Base-by-base conservation (phyloP, 1,140 invertebrate species). In the Heterodera carotae region DNA sequence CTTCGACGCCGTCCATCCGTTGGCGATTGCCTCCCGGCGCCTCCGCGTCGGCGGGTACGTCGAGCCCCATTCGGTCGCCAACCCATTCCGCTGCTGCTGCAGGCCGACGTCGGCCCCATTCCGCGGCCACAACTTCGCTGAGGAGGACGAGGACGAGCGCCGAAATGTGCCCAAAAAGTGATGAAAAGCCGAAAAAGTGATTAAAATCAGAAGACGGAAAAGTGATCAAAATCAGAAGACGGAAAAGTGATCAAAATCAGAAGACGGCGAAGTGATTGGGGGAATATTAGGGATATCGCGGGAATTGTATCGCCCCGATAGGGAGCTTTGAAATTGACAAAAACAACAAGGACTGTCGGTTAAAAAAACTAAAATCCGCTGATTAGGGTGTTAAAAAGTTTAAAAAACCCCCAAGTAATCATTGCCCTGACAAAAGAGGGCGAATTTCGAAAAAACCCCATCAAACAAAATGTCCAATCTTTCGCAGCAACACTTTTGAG, bases 1-100 rank as follows among this genome's bases (percentile, higher is more conserved):
- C n/a, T 62, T 62, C 60, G 27, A 12, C 62, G 29, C 33, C 62
- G 8, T 66, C 62, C 62, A 22, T 66, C 29, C 62, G 62, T 31
- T 66, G 62, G 62, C 62, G 62, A 18, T 29, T 66, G 27, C 62
- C 62, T 6, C 62, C 62, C 29, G 29, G 33, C 27, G 62, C 27
- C 29, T 29, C 62, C 18, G 62, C 62, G n/a, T 56, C 48, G 5
- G 62, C 27, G 62, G 29, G 62, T 12, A 27, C 62, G 62, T 27
- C 29, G 15, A 66, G 62, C 29, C 62, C 62, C 62, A 56, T 18
- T 18, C 1, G 12, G 15, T 56, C 48, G 48, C 48, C 48, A 56
- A 56, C 48, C 15, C 48, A 56, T 56, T 22, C 48, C 6, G 39
- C 39, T 43, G 6, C 39, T 43, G 39, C 39, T 43, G 60, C 62